phyloP scores from a whole-genome alignment of 2,797 vertebrate genomes.

The Gymnodraco acuticeps region DNA sequence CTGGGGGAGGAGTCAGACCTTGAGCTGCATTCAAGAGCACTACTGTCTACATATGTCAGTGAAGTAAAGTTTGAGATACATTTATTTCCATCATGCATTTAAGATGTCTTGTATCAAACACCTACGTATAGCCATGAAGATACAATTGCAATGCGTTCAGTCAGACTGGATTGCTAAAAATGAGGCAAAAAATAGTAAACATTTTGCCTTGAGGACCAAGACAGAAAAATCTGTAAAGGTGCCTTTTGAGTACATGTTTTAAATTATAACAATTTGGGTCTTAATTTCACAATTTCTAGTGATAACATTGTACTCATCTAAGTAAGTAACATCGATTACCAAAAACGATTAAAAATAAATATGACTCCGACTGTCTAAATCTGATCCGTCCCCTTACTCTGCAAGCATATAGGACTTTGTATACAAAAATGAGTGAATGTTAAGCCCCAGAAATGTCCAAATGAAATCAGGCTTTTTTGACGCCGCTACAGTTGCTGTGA shows the following conservation, averaged over 20 bases:
- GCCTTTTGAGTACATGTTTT: not conserved
- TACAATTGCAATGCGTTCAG: not conserved
- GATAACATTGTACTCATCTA: not conserved
- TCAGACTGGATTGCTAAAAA: not conserved
- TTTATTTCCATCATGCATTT: not conserved
- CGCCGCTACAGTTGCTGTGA: constrained; percentile 17
- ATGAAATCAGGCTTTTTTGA: constrained; percentile 13
- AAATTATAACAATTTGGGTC: not conserved
- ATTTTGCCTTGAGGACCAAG: not conserved
- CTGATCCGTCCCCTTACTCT: not conserved
- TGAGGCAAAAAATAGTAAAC: not conserved
- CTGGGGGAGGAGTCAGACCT: too few species aligned
- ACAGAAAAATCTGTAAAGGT: not conserved
- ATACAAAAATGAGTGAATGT: not conserved
- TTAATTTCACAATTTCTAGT: not conserved
- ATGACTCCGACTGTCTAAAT: not conserved
- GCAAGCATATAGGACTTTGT: not conserved
- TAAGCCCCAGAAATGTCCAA: not conserved
- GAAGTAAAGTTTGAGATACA: not conserved
- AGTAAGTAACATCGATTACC: not conserved
- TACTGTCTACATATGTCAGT: not conserved
- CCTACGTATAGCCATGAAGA: not conserved
- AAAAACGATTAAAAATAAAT: not conserved
- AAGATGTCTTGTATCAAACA: not conserved
- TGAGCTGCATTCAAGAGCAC: too few species aligned